A percentile compares a stretch with the other conserved stretches of the same genome.
phyloP scores from a whole-genome alignment of 2,113 vertebrate genomes.

The Hepsetus odoe region DNA sequence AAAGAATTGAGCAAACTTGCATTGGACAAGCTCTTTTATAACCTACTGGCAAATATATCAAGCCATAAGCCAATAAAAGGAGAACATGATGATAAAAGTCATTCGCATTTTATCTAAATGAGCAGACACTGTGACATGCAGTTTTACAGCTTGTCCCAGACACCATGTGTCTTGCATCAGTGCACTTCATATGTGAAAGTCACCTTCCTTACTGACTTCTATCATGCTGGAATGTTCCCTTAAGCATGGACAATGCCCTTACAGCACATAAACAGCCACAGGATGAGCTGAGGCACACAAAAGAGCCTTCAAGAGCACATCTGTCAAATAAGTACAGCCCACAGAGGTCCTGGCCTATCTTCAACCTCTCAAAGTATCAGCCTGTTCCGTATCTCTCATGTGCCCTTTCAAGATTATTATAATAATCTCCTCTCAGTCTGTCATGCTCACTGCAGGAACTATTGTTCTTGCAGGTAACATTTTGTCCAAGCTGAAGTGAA shows the following conservation, averaged over 20 bases:
- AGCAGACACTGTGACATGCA: neutral
- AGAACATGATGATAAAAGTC: neutral
- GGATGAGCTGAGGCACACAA: neutral
- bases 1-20: neutral
- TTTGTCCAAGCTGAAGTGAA: neutral
- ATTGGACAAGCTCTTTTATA: neutral
- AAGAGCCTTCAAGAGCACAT: neutral
- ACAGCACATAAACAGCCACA: neutral
- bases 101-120: constrained; percentile 9
- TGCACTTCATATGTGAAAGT: constrained; percentile 13
- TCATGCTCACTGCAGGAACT: neutral
- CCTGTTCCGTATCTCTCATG: neutral
- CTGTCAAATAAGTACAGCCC: neutral
- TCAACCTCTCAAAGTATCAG: neutral
- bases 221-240: neutral
- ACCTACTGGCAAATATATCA: neutral
- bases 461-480: constrained; percentile 32
- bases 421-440: constrained; percentile 2
- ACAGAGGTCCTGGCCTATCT: neutral
- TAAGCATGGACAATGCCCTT: constrained; percentile 7
- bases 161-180: constrained; percentile 2
- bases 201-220: constrained; percentile 1
- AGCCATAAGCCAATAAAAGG: neutral
- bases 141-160: constrained; percentile 10
- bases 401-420: constrained; percentile 4